Evolutionary conservation across 2,113 vertebrate genomes (phyloP), one percentile per base, ranked within the genome.

Genomic region (Hippocampus barbouri): DNA sequence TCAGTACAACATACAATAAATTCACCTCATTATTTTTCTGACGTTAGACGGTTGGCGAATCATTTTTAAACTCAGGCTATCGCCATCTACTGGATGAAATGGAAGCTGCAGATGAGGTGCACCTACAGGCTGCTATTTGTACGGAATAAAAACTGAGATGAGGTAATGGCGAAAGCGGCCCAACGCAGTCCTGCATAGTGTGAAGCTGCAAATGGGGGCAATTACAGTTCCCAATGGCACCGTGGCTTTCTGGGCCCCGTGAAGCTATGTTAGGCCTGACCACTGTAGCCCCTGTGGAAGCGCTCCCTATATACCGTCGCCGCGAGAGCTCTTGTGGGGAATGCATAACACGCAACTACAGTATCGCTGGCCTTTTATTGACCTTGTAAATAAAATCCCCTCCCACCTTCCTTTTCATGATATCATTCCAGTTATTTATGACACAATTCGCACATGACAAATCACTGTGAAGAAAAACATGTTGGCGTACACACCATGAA

Each of bases 21-120:
- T 68, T 78, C 54, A 70, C 64, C 67, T 65, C 23, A 72, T 40
- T 54, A 61, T 67, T 12, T 69, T 47, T 16, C n/a, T 41, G 57
- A 30, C 68, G 51, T 66, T 65, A 8, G 59, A 20, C 11, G 40
- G 11, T 45, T 60, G 18, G 62, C 65, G 12, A 66, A 76, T 69
- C 27, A 61, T 20, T 18, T 25, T 66, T n/a, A 71, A 81, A 74
- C 75, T 83, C 70, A 77, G 16, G 65, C 21, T 54, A 66, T 65
- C 87, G 0, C 89, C 89, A 87, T 79, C 92, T 92, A 70, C 78
- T 87, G 91, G 85, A 65, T 8, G 21, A 9, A 23, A 57, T 1
- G 3, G 15, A 47, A 10, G 62, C 12, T 72, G 73, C 72, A 61
- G 27, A 27, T 6, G 1, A 64, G 30, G 8, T 34, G n/a, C 60